Base-by-base conservation (phyloP, 2,888 invertebrate species). In the Folsomia manolachei region DNA sequence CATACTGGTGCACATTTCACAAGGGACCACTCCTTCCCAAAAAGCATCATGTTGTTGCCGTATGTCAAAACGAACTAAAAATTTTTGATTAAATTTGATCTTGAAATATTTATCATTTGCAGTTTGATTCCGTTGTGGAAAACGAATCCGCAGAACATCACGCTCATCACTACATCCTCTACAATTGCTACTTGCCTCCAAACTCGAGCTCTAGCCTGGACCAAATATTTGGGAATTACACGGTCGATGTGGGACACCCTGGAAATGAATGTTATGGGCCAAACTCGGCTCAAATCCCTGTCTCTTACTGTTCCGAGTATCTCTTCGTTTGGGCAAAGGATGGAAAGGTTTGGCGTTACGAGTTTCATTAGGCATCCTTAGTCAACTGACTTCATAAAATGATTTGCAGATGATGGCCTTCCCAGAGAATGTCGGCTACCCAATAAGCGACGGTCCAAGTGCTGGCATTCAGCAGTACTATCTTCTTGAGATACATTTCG, bases 401-500 rank as follows among this genome's bases (percentile, higher is more conserved):
- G 7, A 4, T 56, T 39, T 39, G 39, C 14, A 39, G 60, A 93
- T 67, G 92, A 93, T 87, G 14, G 91, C 90, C 85, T 86, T 92
- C 65, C 93, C 93, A 0, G 88, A 89, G 76, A 74, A 82, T 83
- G 91, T 93, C 23, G 95, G 95, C 25, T 88, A 94, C 79, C 94
- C 95, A 1, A 85, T 95, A 66, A 91, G 90, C 7, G 90, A 90
- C 79, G 88, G 87, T 74, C 86, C 87, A n/a, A 90, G 90, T 56
- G 89, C 89, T 0, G 88, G 39, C 14, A 39, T 60, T 60, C 60
- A 60, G 4, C 60, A 60, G 21, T 60, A 89, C n/a, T 65, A 72
- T 1, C 94, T 90, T 84, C 86, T 95, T 66, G 94, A 95, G 84
- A 90, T 94, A 81, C 95, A 95, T 85, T 95, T 94, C 83, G 94